Percentiles rank a stretch among this genome's conserved stretches.
phyloP scores from a whole-genome alignment of 2,888 invertebrate genomes.

The Pinctada fucata region DNA sequence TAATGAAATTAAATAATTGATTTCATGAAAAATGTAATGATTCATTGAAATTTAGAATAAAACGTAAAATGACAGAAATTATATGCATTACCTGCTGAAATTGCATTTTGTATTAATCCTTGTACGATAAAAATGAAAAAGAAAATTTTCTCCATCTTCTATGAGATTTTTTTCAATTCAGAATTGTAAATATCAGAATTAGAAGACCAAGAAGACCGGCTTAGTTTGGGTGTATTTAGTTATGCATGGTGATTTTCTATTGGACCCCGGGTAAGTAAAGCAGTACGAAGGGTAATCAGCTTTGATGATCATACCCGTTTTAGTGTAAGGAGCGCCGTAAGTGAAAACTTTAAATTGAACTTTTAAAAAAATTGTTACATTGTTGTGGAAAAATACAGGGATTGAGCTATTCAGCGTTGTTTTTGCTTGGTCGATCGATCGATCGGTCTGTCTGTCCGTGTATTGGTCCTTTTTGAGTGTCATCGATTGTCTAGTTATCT shows the following conservation, averaged over 20 bases:
- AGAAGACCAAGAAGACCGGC: background rate
- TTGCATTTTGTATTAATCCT: background rate
- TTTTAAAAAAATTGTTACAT: no score
- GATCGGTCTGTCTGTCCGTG: no score
- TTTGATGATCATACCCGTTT: background rate
- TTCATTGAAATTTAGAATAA: no score
- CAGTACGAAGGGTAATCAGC: background rate
- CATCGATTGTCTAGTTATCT: no score
- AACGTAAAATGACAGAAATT: no score
- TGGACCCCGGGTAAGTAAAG: background rate
- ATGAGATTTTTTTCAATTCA: background rate
- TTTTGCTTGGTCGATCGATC: no score
- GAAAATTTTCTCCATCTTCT: background rate
- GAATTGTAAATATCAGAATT: background rate
- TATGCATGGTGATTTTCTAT: constrained; percentile 1
- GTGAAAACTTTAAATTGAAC: background rate
- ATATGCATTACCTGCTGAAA: background rate
- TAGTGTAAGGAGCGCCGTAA: background rate
- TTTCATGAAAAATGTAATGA: no score
- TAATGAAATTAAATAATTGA: no score
- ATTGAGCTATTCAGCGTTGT: no score
- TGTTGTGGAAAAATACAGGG: no score
- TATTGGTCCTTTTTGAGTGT: no score
- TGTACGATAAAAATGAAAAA: background rate
- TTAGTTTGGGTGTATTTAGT: background rate